Base-by-base conservation (phyloP, 2,113 vertebrate genomes). In the Sylvilagus bachmani region DNA sequence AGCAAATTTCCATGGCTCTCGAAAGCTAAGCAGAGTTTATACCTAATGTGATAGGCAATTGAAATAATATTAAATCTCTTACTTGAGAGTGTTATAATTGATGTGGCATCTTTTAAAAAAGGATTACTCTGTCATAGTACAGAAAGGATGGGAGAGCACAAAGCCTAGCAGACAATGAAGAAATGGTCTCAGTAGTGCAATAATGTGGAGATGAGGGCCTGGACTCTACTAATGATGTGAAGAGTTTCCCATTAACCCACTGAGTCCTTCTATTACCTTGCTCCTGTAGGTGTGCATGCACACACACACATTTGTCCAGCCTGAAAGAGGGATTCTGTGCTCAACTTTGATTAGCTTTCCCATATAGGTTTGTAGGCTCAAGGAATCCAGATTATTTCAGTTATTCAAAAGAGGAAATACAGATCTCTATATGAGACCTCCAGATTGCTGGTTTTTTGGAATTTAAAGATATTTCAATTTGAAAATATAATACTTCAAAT, bases 341-440 rank as follows among this genome's bases (percentile, higher is more conserved):
- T 64, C 58, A 75, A 1, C 17, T 64, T 31, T 61, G 29, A 11
- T 22, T 21, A 75, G 29, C 62, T 93, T 38, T 93, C 25, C 67
- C 67, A 77, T 24, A 24, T 16, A 89, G 25, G 17, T 73, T 82
- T 61, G 22, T 58, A 16, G 5, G 14, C 6, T 44, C 24, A 86
- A 64, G 38, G 70, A 80, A 71, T 31, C 10, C 38, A 61, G 17
- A 71, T 53, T 87, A 58, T 92, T 5, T 31, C 6, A 25, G 33
- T 33, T 90, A 33, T 51, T 61, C 33, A 81, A 38, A 36, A 92
- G 94, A 92, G n/a, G n/a, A n/a, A n/a, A n/a, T n/a, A n/a, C n/a
- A n/a, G 31, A 55, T 51, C 85, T 85, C 64, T 73, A n/a, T 24
- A 10, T 16, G 7, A 31, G 78, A 67, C 64, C 51, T 79, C 64